A percentile compares a stretch with the other conserved stretches of the same genome.
phyloP scores from a whole-genome alignment of 2,888 invertebrate species.

The Drosophila monieri region DNA sequence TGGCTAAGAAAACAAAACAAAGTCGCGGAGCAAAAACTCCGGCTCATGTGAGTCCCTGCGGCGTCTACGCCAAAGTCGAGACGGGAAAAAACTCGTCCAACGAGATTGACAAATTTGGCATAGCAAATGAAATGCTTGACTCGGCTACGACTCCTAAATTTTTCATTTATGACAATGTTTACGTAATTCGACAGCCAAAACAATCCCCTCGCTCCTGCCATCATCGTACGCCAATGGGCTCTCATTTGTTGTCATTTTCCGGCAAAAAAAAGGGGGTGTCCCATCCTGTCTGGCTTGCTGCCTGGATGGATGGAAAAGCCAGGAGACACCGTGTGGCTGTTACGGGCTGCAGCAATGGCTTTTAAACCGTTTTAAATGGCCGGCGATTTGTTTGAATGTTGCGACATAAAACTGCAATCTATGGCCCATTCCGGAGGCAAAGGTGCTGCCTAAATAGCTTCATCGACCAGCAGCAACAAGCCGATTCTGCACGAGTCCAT shows the following conservation, averaged over 20 bases:
- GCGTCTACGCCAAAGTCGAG: slow-evolving; percentile 41
- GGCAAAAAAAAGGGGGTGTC: slow-evolving; percentile 26
- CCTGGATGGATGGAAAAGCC: slow-evolving; percentile 13
- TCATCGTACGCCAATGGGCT: slow-evolving; percentile 63
- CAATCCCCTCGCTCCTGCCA: slow-evolving; percentile 53
- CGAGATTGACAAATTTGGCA: slow-evolving; percentile 76
- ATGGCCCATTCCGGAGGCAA: slow-evolving; percentile 60
- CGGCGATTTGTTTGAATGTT: slow-evolving; percentile 69
- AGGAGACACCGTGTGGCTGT: slow-evolving; percentile 37
- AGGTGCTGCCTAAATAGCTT: slow-evolving; percentile 55
- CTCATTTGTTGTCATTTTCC: slow-evolving; percentile 64
- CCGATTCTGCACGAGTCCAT: slow-evolving; percentile 36
- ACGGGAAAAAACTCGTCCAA: slow-evolving; percentile 34
- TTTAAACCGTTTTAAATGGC: slow-evolving; percentile 72
- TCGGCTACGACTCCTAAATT: slow-evolving; percentile 52
- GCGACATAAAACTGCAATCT: slow-evolving; percentile 73
- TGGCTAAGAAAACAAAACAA: slow-evolving; percentile 37
- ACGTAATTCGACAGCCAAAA: slow-evolving; percentile 76
- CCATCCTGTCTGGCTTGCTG: slow-evolving; percentile 36
- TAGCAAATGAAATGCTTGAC: slow-evolving; percentile 63
- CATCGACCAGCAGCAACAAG: slow-evolving; percentile 39
- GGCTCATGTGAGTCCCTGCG: slow-evolving; percentile 55
- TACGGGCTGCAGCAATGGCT: slow-evolving; percentile 45
- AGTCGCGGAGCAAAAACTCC: slow-evolving; percentile 11
- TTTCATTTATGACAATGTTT: slow-evolving; percentile 80